Base-by-base conservation (phyloP, 2,888 invertebrate species). In the Acleris sparsana region DNA sequence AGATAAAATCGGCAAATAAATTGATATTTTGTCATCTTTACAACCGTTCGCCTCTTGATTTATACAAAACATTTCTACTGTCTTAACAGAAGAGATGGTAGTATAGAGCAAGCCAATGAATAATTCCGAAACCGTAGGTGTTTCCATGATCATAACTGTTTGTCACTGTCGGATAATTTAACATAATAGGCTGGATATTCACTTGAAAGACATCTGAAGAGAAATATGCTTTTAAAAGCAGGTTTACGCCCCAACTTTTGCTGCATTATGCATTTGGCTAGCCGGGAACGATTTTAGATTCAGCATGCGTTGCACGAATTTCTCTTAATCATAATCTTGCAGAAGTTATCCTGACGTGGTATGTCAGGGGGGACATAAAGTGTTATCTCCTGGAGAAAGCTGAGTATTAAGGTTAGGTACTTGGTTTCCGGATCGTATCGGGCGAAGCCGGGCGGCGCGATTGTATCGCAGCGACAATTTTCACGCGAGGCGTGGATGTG, bases 311-410 rank as follows among this genome's bases (percentile, higher is more conserved):
- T 57, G 68, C 53, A 67, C 69, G 69, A 81, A 80, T 83, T 85
- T 85, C 79, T 77, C 78, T 79, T 75, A 75, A 75, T 71, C 69
- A 72, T 69, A 62, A 75, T 72, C 69, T 73, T 69, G 68, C 59
- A 63, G 44, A 53, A 69, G 72, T 76, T 80, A 80, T 86, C 84
- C 87, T 84, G 80, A 80, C 71, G 73, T 69, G 68, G 69, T 75
- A 71, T 68, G 75, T 78, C 73, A 75, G 71, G 58, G 68, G 69
- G 73, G 72, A 75, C 76, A 78, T 85, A 80, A 84, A 77, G 65
- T 77, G 75, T 80, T 85, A 86, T 86, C 84, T 80, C 71, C 68
- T 72, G 68, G 84, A 79, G 88, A 89, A 89, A 89, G 88, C 78
- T 63, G 52, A 55, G 73, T 74, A 75, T 80, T 79, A 75, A 79